A percentile compares a stretch with the other conserved stretches of the same genome.
Conservation (phyloP, 2,888 invertebrate genomes). For the Metallyticus violacea region DNA sequence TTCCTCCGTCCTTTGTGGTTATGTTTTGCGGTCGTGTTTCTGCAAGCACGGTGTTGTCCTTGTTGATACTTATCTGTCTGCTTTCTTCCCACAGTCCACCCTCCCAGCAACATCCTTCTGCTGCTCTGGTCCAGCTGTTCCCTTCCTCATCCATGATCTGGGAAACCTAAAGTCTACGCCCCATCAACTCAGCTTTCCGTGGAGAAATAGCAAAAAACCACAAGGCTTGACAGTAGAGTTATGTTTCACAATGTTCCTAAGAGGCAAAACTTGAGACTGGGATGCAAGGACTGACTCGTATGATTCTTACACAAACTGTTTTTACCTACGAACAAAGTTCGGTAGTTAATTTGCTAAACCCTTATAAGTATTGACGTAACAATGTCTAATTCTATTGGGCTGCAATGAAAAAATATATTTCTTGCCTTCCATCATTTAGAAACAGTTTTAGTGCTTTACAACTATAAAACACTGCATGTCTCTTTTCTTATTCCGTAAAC, state of each 20-base stretch:
- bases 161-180: neutral
- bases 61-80: neutral
- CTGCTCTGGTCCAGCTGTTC: constrained; percentile 10
- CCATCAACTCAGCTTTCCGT: neutral
- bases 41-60: too few species aligned
- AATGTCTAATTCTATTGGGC: too few species aligned
- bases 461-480: too few species aligned
- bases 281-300: neutral
- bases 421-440: too few species aligned
- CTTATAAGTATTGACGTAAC: too few species aligned
- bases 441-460: too few species aligned
- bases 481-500: too few species aligned
- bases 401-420: too few species aligned
- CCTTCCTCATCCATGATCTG: neutral
- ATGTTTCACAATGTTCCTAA: neutral
- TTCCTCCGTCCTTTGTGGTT: neutral
- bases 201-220: neutral
- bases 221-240: neutral
- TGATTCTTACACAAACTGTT: neutral
- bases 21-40: constrained; percentile 2
- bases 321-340: too few species aligned
- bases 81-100: constrained; percentile 6
- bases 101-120: too few species aligned
- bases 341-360: too few species aligned
- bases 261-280: neutral